Evolutionary conservation across 2,113 vertebrate species (phyloP), one percentile per base, ranked within the genome.

Genomic region (Silurus asotus): DNA sequence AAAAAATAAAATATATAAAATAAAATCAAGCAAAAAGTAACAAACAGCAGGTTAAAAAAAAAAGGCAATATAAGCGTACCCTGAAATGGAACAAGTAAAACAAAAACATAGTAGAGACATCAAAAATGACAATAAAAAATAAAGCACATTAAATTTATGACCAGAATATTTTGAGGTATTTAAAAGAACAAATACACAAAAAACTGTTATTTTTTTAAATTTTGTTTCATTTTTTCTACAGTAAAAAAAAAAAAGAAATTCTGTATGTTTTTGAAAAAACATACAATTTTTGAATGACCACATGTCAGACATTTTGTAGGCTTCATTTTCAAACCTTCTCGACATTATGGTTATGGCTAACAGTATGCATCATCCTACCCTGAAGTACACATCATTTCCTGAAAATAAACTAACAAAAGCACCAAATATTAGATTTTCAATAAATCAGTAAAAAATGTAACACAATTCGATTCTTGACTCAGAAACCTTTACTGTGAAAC

Each of bases 301-400:
- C 17, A 55, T 76, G 51, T 51, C 70, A 49, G 20, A 45, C 45
- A 72, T 49, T 1, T 10, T 74, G 17, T 51, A 11, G 48, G 49
- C 70, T 74, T 51, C 19, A 74, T 74, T 20, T 20, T 49, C 9
- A 49, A 51, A 74, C 10, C 70, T 74, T 19, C 70, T 19, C 10
- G 23, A 72, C 23, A 17, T 23, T 23, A 51, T 49, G 69, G 2
- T 76, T 10, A 59, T 61, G 53, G 28, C 19, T 49, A 72, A 74
- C 3, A 5, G 55, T 61, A 58, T 75, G 8, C 53, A 9, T 23
- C 20, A n/a, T 61, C 37, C 62, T 75, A 6, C 62, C 56, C 83
- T 84, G 70, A 62, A 84, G 56, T 59, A 49, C 74, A 84, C 83
- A 19, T 84, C 70, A 19, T 84, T 75, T 75, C 69, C 69, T 53